These are phyloP conservation scores for Drosophila pseudotakahashii DNA, from an alignment of 2,888 invertebrate genomes.

Conservation along the genomic window DNA sequence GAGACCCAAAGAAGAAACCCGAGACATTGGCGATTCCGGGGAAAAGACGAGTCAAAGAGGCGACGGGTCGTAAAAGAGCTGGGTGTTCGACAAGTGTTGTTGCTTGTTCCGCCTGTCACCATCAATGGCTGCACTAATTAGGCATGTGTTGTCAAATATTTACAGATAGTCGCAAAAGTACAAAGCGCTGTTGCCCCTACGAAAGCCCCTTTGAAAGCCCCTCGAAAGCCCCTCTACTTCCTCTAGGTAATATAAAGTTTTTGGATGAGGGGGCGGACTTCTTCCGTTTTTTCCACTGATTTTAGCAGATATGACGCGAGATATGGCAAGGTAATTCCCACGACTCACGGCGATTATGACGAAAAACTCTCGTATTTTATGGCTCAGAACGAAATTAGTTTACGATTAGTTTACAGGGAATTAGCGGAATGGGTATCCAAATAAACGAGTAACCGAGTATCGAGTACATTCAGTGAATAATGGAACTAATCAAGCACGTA, in stretches of 20 bases:
- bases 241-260: slow-evolving; percentile 10
- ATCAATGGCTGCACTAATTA: slow-evolving; percentile 83
- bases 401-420: slow-evolving; percentile 69
- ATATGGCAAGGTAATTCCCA: slow-evolving; percentile 63
- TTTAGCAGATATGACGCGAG: slow-evolving; percentile 41
- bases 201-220: slow-evolving; percentile 16
- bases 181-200: slow-evolving; percentile 65
- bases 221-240: neutral
- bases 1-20: slow-evolving; percentile 6
- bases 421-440: slow-evolving; percentile 45
- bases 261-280: slow-evolving; percentile 39
- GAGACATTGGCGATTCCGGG: slow-evolving; percentile 57
- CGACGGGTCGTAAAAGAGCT: slow-evolving; percentile 62
- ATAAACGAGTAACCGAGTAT: slow-evolving; percentile 22
- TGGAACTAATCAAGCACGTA: slow-evolving; percentile 64
- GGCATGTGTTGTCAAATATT: slow-evolving; percentile 83
- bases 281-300: slow-evolving; percentile 76
- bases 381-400: slow-evolving; percentile 67
- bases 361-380: slow-evolving; percentile 74
- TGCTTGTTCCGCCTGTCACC: slow-evolving; percentile 67
- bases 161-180: slow-evolving; percentile 78
- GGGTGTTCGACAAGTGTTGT: slow-evolving; percentile 52
- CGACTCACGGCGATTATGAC: slow-evolving; percentile 71
- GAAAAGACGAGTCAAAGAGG: slow-evolving; percentile 44
- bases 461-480: slow-evolving; percentile 58